Evolutionary conservation across 2,113 vertebrate species (phyloP).

Genomic region (Mesoclemmys tuberculata): DNA sequence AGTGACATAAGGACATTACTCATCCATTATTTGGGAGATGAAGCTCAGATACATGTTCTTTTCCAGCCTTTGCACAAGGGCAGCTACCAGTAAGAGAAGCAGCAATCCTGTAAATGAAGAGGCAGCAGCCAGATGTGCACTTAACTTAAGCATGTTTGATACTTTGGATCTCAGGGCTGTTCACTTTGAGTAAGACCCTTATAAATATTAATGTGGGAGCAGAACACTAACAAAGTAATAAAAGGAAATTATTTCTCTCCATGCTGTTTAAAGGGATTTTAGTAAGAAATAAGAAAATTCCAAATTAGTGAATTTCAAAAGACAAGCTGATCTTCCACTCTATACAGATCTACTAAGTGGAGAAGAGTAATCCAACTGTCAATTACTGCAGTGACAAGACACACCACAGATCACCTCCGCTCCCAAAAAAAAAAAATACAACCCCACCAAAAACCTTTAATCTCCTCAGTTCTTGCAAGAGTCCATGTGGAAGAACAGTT

Average conservation of each 20-base stretch:
- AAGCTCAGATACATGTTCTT: background rate
- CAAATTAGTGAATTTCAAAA: background rate
- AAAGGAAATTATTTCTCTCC: background rate
- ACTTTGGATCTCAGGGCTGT: background rate
- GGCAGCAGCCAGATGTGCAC: accelerated
- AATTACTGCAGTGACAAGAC: background rate
- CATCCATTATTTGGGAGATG: background rate
- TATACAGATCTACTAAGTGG: background rate
- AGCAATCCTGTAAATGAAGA: background rate
- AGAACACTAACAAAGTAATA: background rate
- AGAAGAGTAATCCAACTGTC: accelerated
- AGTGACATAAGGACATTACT: background rate
- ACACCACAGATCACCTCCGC: background rate
- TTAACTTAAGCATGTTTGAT: accelerated
- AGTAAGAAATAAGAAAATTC: background rate
- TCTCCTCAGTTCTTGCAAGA: background rate
- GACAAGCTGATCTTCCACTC: background rate
- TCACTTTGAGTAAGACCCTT: accelerated
- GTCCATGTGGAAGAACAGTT: background rate
- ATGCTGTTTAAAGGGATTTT: background rate
- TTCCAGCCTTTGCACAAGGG: background rate
- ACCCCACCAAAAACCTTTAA: background rate
- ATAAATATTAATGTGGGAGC: background rate
- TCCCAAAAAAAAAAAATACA: too few species aligned
- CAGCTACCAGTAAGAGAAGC: background rate